These are phyloP conservation scores for Larimichthys crocea DNA, from an alignment of 2,113 vertebrate species.

Conservation along the genomic window DNA sequence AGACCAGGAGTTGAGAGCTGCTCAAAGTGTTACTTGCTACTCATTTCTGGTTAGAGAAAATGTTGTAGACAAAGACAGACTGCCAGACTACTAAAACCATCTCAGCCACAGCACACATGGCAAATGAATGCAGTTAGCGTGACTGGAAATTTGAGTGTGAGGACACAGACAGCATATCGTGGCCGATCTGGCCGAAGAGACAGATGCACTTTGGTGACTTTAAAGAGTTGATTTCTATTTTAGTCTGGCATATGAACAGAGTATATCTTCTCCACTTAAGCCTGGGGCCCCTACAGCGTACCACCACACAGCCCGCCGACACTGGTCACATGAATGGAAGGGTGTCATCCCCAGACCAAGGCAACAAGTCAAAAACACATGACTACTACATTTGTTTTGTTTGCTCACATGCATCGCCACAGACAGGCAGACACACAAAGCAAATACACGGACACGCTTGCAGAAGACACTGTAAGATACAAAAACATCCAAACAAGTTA, in stretches of 20 bases:
- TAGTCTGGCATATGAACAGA: conserved; percentile 48
- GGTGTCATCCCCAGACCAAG: conserved; percentile 66
- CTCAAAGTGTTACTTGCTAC: neutral
- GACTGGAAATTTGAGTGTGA: neutral
- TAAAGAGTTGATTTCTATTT: conserved; percentile 57
- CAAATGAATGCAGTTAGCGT: neutral
- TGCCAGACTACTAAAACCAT: conserved; percentile 7
- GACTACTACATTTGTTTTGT: conserved; percentile 68
- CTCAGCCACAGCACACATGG: neutral
- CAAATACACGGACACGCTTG: neutral
- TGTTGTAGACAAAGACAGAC: neutral
- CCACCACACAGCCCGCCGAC: conserved; percentile 52
- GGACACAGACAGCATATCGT: neutral
- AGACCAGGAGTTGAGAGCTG: neutral
- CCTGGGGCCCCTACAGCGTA: conserved; percentile 30
- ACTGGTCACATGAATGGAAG: conserved; percentile 76
- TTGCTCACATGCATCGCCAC: conserved; percentile 26
- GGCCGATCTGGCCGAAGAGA: neutral
- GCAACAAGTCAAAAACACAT: conserved; percentile 72
- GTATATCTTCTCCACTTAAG: conserved; percentile 31
- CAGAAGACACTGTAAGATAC: conserved; percentile 6
- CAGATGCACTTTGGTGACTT: conserved; percentile 33
- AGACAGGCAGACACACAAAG: conserved; percentile 6
- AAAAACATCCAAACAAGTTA: conserved; percentile 20
- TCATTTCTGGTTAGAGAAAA: neutral